Base-by-base conservation (phyloP, 2,888 invertebrate genomes). In the Drosophila ustulata region DNA sequence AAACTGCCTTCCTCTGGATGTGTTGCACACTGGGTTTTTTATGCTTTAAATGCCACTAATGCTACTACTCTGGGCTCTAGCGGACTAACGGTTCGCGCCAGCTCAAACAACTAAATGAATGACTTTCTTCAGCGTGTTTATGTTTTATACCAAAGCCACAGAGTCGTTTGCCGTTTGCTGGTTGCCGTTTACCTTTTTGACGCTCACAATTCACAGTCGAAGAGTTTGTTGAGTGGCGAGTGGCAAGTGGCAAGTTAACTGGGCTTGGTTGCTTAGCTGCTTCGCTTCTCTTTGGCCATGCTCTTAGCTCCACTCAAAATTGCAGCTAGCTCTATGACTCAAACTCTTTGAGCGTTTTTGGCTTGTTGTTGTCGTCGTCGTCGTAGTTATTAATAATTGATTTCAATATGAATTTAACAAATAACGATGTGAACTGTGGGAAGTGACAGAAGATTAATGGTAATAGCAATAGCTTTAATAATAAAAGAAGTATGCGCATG, bases 71-170 rank as follows among this genome's bases (percentile, higher is more conserved):
- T 57, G 28, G 46, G 13, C 45, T 57, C 45, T 57, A 37, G 46
- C 34, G 26, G 73, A 79, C 81, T 81, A 83, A 86, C 82, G 82
- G 71, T 84, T 71, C 77, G 81, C 77, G 78, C 89, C 85, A 86
- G 88, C 89, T 91, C 91, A 82, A 88, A 82, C 85, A 90, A 87
- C 84, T 69, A 90, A 91, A 89, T 91, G 91, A 91, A 85, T 90
- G 88, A 88, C 87, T 91, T 91, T 90, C 90, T 91, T 90, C 81
- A 75, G 83, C 86, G 86, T 82, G 82, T 88, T 91, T 90, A 82
- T 91, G 83, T 89, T 91, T 91, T 91, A 91, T 91, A 91, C 90
- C 79, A 78, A 88, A 81, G 43, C 34, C 64, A n/a, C 37, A 37
- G 37, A 41, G 25, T 28, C 70, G 32, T 34, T 34, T 34, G 39